These are phyloP conservation scores for Murina feae DNA, from an alignment of 2,113 vertebrate genomes.

Conservation along the genomic window DNA sequence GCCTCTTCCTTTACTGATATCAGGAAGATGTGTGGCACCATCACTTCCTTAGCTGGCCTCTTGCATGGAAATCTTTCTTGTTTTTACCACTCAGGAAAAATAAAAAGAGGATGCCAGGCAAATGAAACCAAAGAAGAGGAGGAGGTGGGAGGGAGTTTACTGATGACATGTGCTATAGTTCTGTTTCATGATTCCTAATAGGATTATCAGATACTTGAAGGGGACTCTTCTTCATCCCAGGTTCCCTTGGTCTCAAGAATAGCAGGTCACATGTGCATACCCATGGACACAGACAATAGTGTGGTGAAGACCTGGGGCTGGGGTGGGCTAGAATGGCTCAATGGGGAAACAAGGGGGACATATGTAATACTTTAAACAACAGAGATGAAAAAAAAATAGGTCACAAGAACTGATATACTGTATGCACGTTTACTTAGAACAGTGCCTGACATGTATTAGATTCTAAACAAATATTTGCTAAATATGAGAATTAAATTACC, in stretches of 20 bases:
- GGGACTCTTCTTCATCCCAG: background rate
- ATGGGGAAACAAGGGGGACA: too few relatives aligned
- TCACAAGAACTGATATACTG: background rate
- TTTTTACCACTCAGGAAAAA: background rate
- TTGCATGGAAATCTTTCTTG: background rate
- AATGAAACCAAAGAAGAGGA: background rate
- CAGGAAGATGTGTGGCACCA: background rate
- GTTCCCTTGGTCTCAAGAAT: background rate
- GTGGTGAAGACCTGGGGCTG: too few relatives aligned
- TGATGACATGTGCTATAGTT: background rate
- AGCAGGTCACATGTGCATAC: background rate
- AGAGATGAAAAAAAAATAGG: background rate
- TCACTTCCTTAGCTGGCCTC: background rate
- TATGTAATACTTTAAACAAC: too few relatives aligned
- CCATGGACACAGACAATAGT: too few relatives aligned
- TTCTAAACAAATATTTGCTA: background rate
- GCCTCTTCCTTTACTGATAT: background rate
- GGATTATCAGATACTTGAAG: background rate
- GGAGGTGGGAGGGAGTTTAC: background rate
- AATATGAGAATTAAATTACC: conserved; percentile 24
- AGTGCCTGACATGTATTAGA: background rate
- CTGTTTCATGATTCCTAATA: background rate
- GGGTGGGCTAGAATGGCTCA: too few relatives aligned
- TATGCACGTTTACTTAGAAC: background rate
- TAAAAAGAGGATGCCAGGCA: background rate